phyloP scores from a whole-genome alignment of 2,113 vertebrate species.

The Carassius auratus region DNA sequence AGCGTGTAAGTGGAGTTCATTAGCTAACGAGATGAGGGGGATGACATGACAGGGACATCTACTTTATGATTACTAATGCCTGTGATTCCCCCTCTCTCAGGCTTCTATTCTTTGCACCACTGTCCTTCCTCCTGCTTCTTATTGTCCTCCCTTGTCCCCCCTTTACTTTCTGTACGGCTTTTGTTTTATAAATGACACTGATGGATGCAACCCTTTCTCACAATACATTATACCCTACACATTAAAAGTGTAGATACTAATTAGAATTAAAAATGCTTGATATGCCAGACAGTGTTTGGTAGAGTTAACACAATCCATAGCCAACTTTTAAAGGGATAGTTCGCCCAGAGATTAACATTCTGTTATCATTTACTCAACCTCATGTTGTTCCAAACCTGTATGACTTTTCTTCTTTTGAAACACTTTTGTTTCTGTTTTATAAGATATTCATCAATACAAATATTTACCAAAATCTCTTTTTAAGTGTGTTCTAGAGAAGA shows the following conservation, averaged over 20 bases:
- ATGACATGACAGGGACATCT: slow-evolving; percentile 18
- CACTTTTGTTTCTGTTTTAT: not conserved
- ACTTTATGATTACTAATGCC: slow-evolving; percentile 18
- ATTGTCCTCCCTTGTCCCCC: slow-evolving; percentile 2
- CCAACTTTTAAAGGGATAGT: not conserved
- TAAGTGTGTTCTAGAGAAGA: not conserved
- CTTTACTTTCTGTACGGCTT: slow-evolving; percentile 15
- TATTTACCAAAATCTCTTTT: not conserved
- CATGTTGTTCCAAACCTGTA: not conserved
- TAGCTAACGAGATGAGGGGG: slow-evolving; percentile 25
- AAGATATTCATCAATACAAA: not conserved
- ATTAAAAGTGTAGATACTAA: slow-evolving; percentile 35
- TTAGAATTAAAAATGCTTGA: slow-evolving; percentile 23
- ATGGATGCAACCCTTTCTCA: slow-evolving; percentile 40
- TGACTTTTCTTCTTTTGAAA: not conserved
- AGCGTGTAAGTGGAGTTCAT: slow-evolving; percentile 31
- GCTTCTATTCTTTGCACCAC: not conserved
- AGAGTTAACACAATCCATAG: not conserved
- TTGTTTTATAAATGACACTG: slow-evolving; percentile 44
- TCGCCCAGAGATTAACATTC: not conserved
- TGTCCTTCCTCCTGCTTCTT: slow-evolving; percentile 8
- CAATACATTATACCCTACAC: slow-evolving; percentile 35
- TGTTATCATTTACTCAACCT: not conserved
- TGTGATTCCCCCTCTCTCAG: not conserved
- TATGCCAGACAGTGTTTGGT: not conserved